Base-by-base conservation (phyloP, 2,888 invertebrate species). In the Ariolimax columbianus region DNA sequence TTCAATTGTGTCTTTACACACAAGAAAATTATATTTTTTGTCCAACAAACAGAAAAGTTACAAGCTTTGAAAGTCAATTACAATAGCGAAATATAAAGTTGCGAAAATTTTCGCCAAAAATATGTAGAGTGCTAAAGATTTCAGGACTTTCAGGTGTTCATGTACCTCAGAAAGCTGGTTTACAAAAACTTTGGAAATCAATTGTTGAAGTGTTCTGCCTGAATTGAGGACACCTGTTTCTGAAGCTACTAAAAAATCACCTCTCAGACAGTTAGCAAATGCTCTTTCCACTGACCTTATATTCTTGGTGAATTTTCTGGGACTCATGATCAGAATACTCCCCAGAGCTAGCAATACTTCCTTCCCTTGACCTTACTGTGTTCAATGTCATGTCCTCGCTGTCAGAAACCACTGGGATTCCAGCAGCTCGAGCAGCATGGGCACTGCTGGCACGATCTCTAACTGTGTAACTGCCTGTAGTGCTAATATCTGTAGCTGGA, bases 291-390 rank as follows among this genome's bases (percentile, higher is more conserved):
- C 89, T 89, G 14, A 88, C 88, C 87, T 92, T 92, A 87, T 92
- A 92, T 83, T 93, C 93, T 68, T 88, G 89, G 79, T 93, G 92
- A 80, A 93, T 92, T 88, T 93, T 93, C 82, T 91, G 91, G 23
- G 92, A 91, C 87, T 93, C 93, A 77, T 92, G 93, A 86, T 93
- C 93, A 0, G 92, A 92, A 84, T 90, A 91, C 55, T 93, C 93
- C 19, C 92, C 91, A 0, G 92, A 92, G 86, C 92, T 92, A 14
- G 90, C 90, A n/a, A 92, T 89, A 79, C 91, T 91, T 59, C 91
- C 91, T 77, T 91, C 91, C 47, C 92, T 87, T 26, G 91, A 91
- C 9, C 83, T 73, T 9, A 55, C 73, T 30, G 33, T 30, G 23
- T 40, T 36, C 51, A 26, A 26, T 26, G 43, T 66, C 26, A 81